A percentile compares a stretch with the other conserved stretches of the same genome.
These are phyloP conservation scores for Aphidius colemani DNA, from an alignment of 2,888 invertebrate genomes.

Conservation along the genomic window DNA sequence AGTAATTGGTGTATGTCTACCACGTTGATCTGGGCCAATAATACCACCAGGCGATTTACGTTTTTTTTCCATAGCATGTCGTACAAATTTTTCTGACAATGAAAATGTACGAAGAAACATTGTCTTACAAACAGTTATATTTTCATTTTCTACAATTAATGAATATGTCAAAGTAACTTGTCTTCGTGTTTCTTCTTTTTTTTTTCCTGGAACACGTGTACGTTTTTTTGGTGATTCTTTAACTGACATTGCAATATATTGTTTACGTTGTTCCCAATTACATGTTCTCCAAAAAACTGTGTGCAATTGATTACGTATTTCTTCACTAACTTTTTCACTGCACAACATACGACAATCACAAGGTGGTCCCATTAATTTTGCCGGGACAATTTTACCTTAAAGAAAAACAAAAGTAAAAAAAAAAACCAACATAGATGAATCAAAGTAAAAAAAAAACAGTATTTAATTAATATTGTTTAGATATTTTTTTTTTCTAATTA, in stretches of 20 bases:
- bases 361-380: constrained; percentile 46
- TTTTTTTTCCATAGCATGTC: constrained; percentile 46
- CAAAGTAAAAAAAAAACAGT: neutral
- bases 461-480: neutral
- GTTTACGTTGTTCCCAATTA: constrained; percentile 45
- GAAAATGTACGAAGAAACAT: constrained; percentile 49
- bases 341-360: constrained; percentile 47
- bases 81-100: constrained; percentile 47
- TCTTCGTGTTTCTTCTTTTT: constrained; percentile 40
- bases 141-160: constrained; percentile 40
- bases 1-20: constrained; percentile 45
- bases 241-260: constrained; percentile 44
- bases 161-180: constrained; percentile 47
- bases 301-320: constrained; percentile 41
- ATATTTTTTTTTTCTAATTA: neutral
- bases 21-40: constrained; percentile 45
- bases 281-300: constrained; percentile 45
- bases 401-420: neutral
- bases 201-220: constrained; percentile 41
- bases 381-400: constrained; percentile 43
- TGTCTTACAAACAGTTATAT: constrained; percentile 45
- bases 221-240: constrained; percentile 48
- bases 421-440: neutral
- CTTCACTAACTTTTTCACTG: constrained; percentile 42
- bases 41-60: constrained; percentile 42